A percentile compares a stretch with the other conserved stretches of the same genome.
phyloP scores from a whole-genome alignment of 2,888 invertebrate species.

The Flexamia atlantica region DNA sequence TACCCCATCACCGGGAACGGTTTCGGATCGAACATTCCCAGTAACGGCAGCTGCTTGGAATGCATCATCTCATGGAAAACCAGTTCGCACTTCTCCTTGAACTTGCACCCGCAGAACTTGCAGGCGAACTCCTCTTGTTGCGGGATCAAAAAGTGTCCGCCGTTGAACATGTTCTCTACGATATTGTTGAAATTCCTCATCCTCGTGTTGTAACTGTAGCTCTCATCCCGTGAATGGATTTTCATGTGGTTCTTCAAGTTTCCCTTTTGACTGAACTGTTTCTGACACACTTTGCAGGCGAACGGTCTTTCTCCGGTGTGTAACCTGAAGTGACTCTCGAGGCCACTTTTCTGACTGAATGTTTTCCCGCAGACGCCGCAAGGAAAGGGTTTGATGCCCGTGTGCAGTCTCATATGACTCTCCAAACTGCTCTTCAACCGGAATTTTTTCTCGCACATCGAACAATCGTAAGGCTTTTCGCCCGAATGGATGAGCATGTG shows the following conservation, averaged over 20 bases:
- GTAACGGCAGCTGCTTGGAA: conserved; percentile 7
- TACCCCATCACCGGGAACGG: conserved; percentile 4
- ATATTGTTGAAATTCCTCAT: conserved; percentile 50
- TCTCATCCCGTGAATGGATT: conserved; percentile 41
- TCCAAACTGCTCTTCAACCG: conserved; percentile 47
- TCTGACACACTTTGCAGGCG: conserved; percentile 46
- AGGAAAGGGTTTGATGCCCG: conserved; percentile 50
- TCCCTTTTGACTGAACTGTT: conserved; percentile 54
- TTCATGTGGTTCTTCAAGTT: conserved; percentile 60
- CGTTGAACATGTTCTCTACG: conserved; percentile 51
- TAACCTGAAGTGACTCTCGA: conserved; percentile 44
- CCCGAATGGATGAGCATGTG: conserved; percentile 52
- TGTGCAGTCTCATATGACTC: conserved; percentile 44
- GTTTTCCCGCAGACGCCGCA: conserved; percentile 49
- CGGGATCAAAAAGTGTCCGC: conserved; percentile 32
- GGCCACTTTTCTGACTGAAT: conserved; percentile 56
- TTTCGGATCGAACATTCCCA: not conserved
- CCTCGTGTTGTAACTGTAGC: conserved; percentile 41
- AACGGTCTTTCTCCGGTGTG: conserved; percentile 59
- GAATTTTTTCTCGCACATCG: conserved; percentile 48
- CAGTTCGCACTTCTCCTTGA: conserved; percentile 51
- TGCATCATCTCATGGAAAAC: conserved; percentile 54
- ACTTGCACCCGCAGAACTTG: conserved; percentile 48
- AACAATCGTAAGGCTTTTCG: conserved; percentile 53
- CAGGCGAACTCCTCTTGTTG: conserved; percentile 34